Base-by-base conservation (phyloP, 2,797 vertebrate species). In the Buceros bicornis region DNA sequence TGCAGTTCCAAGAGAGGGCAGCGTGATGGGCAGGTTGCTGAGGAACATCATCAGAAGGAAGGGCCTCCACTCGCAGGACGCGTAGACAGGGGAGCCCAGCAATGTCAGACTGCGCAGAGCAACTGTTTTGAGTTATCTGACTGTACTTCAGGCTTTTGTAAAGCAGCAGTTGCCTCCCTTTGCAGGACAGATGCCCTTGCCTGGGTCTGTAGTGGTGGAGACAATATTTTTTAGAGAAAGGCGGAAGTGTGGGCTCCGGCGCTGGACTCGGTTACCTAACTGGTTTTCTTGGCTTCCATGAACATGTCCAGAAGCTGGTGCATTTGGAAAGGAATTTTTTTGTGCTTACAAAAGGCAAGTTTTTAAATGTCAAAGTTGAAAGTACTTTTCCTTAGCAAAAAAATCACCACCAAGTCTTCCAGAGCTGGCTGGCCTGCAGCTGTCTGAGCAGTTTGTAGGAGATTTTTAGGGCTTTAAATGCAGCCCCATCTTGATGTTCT, bases 351-450 rank as follows among this genome's bases (percentile, higher is more conserved):
- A 86, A 93, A 87, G 72, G 58, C 2, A 0, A 0, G 3, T 51
- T 96, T 95, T 78, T 83, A 91, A 95, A 95, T 94, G 82, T 90
- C 80, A 60, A 79, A 94, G 51, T 92, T 83, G 73, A 94, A 91
- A 91, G 56, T 69, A 71, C 50, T 91, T 96, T 93, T 94, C 31
- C 50, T 67, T 91, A 33, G 84, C 45, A 82, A 76, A n/a, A 73
- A n/a, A 54, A 37, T 70, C 67, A 22, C 62, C 50, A 47, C 33
- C 3, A 0, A 87, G 42, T 80, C 61, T 33, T 72, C 57, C 62
- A 69, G 50, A 79, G 53, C 42, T 69, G 57, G n/a, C 79, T 79
- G 89, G 51, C 43, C 51, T 0, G 0, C 76, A 78, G 37, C 54
- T 1, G 0, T 37, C 65, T 31, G 83, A 77, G 72, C 57, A 67